Percentiles rank a stretch among this genome's conserved stretches.
These are phyloP conservation scores for Crenuchus spilurus DNA, from an alignment of 2,797 vertebrate genomes.

Conservation along the genomic window DNA sequence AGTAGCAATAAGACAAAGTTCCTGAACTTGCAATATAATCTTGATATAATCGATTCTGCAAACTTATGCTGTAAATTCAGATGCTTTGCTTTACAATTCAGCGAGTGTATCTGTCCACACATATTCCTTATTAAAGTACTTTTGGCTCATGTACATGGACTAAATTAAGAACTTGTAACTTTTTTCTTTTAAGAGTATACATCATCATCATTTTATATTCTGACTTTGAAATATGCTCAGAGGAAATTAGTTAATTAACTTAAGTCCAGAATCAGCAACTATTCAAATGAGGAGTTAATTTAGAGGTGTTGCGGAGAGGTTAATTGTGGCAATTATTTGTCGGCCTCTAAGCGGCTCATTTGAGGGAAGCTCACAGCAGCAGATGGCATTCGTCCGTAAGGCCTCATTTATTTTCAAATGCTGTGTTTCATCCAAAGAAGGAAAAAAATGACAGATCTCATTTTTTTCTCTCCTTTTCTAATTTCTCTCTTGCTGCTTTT, in stretches of 20 bases:
- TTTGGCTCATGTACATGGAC: too few relatives aligned
- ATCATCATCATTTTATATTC: neutral
- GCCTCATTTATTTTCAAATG: constrained; percentile 43
- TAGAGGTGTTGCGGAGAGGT: constrained; percentile 45
- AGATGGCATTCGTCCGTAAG: constrained; percentile 40
- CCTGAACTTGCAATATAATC: too few relatives aligned
- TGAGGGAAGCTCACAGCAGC: constrained; percentile 29
- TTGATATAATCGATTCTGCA: too few relatives aligned
- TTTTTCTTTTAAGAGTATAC: neutral
- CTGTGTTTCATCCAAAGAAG: constrained; percentile 16
- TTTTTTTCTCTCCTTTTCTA: neutral
- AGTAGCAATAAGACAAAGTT: too few relatives aligned
- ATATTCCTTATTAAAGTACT: too few relatives aligned
- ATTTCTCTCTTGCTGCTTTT: neutral
- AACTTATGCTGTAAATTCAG: too few relatives aligned
- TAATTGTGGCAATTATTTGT: constrained; percentile 48
- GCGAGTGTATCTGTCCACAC: too few relatives aligned
- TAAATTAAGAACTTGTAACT: neutral
- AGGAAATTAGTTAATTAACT: constrained; percentile 34
- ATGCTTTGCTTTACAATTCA: too few relatives aligned
- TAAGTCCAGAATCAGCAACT: constrained; percentile 39
- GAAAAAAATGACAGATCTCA: neutral
- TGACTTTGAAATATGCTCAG: constrained; percentile 12
- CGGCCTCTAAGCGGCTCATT: constrained; percentile 29
- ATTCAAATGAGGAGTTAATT: constrained; percentile 43